A percentile compares a stretch with the other conserved stretches of the same genome.
These are phyloP conservation scores for Apodemus agrarius DNA, from an alignment of 2,797 vertebrate genomes.

Conservation along the genomic window DNA sequence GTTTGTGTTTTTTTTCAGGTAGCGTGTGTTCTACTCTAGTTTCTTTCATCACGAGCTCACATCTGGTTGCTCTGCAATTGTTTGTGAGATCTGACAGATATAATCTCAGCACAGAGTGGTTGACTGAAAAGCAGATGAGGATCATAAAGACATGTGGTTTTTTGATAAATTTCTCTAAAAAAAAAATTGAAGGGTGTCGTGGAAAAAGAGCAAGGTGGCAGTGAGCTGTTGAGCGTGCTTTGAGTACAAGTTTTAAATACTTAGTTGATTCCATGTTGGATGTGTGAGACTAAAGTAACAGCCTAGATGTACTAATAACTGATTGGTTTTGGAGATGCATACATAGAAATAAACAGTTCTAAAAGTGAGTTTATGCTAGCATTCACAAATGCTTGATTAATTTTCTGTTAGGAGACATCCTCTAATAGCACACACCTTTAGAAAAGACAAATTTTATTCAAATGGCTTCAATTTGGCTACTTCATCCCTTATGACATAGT, in stretches of 20 bases:
- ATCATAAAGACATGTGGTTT: not conserved
- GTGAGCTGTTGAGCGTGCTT: not conserved
- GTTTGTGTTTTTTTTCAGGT: slow-evolving; percentile 5
- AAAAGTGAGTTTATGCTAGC: not conserved
- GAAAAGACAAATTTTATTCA: not conserved
- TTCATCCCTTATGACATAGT: slow-evolving; percentile 11
- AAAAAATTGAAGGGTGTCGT: not conserved
- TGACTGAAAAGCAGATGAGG: not conserved
- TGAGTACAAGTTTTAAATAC: not conserved
- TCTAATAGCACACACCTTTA: not conserved
- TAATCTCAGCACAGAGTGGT: not conserved
- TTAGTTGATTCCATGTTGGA: not conserved
- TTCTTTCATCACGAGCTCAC: not conserved
- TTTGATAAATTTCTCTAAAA: not conserved
- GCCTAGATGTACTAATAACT: not conserved
- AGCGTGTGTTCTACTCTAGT: not conserved
- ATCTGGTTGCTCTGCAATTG: slow-evolving; percentile 1
- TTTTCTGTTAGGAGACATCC: not conserved
- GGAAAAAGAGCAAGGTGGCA: not conserved
- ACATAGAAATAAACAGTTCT: not conserved
- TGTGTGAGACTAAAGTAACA: not conserved
- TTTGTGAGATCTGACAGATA: not conserved
- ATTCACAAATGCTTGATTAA: not conserved
- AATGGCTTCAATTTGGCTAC: not conserved
- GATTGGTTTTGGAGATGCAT: not conserved